These are phyloP conservation scores for Aphelocoma californica DNA, from an alignment of 2,797 vertebrate genomes.

Conservation along the genomic window DNA sequence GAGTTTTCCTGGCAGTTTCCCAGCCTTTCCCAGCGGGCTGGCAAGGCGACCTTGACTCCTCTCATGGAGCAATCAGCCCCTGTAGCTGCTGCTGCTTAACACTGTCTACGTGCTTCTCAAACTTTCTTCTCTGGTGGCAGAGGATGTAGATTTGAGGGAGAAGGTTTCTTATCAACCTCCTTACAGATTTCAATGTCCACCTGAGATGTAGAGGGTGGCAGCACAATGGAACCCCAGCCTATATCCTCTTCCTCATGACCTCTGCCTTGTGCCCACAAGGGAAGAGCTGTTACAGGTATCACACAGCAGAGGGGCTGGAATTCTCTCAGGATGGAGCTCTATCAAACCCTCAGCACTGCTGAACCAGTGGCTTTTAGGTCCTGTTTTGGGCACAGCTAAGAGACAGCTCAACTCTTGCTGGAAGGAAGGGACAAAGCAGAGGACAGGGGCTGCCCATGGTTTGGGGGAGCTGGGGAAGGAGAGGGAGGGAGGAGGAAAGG, in stretches of 20 bases:
- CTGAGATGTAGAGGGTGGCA: not conserved
- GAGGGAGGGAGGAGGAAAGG: not conserved
- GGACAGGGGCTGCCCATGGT: not conserved
- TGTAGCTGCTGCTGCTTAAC: not conserved
- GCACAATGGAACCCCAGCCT: not conserved
- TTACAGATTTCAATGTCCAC: not conserved
- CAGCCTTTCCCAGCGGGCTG: not conserved
- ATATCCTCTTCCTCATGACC: rapidly evolving
- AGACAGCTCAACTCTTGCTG: not conserved
- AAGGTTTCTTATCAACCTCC: not conserved
- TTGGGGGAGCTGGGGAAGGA: not conserved
- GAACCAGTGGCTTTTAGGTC: not conserved
- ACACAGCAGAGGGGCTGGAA: not conserved
- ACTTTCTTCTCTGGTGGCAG: not conserved
- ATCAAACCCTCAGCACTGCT: not conserved
- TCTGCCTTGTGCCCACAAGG: not conserved
- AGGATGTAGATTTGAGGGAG: not conserved
- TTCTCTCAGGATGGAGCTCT: not conserved
- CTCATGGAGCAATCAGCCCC: not conserved
- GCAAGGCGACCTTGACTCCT: not conserved
- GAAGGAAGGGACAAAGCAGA: not conserved
- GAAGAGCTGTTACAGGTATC: not conserved
- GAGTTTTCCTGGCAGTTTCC: not conserved
- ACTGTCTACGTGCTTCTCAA: not conserved
- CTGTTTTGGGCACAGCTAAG: not conserved